Base-by-base conservation (phyloP, 2,797 vertebrate species). In the Lerista edwardsae region DNA sequence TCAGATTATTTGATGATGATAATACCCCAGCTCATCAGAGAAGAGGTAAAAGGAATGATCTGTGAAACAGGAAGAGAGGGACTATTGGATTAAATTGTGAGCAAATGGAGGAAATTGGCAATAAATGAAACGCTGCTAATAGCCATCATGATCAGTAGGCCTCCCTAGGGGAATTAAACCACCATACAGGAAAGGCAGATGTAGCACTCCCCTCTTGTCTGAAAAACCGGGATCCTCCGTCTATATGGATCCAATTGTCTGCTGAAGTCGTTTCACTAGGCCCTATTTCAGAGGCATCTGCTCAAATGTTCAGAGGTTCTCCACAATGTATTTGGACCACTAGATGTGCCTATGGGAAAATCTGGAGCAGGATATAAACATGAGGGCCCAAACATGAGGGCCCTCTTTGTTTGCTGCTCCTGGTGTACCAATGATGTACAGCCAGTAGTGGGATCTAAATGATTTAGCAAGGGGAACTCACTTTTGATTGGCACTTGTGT, bases 1-100 rank as follows among this genome's bases (percentile, higher is more conserved):
- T 89, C 84, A 88, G 89, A 88, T 90, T 91, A 91, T 93, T 86
- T 92, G 89, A 88, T 90, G 89, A 90, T 92, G 89, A 88, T 90
- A 90, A 90, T 67, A 65, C 11, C 15, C 62, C 84, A 39, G 39
- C 27, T 88, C 64, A 80, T 64, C 68, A 91, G 51, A 82, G 83
- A 87, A 90, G 51, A 74, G 25, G 62, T 76, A 80, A 88, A 91
- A 87, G 44, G 89, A 92, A 83, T 62, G 8, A 91, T 88, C 47
- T 79, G 44, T 77, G 80, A 62, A 64, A 92, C 47, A 86, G 77
- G 25, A 90, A 31, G 14, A 86, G 55, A 86, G 68, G 86, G 41
- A 83, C 87, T 85, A 11, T 61, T 84, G 19, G 74, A 68, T 78
- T 84, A 88, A 90, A 80, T 61, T 74, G 61, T 34, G 88, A 92